phyloP scores from a whole-genome alignment of 2,888 invertebrate species.

The Hemithea aestivaria region DNA sequence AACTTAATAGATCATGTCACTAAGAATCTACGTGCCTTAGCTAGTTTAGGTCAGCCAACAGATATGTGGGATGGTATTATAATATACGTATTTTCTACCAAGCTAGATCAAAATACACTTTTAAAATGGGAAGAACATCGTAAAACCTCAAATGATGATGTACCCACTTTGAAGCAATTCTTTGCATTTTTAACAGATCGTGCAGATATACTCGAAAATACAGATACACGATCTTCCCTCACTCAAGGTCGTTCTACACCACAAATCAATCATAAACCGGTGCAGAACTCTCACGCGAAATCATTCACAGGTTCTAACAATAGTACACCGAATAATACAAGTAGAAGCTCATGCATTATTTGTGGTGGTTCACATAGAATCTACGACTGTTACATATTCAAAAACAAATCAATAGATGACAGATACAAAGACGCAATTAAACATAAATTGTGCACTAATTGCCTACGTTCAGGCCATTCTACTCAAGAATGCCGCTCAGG shows the following conservation, averaged over 20 bases:
- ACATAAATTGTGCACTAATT: conserved; percentile 25
- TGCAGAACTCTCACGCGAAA: conserved; percentile 12
- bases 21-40: conserved; percentile 24
- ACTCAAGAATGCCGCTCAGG: conserved; percentile 25
- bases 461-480: conserved; percentile 24
- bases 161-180: conserved; percentile 25
- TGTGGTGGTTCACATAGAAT: conserved; percentile 25
- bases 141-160: conserved; percentile 14
- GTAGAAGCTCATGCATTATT: conserved; percentile 20
- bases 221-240: neutral
- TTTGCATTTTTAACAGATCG: conserved; percentile 27
- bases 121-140: conserved; percentile 14
- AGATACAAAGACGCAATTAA: conserved; percentile 12
- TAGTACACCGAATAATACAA: too few species aligned
- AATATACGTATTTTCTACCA: conserved; percentile 8
- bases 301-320: conserved; percentile 9
- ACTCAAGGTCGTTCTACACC: too few species aligned
- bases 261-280: too few species aligned
- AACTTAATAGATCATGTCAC: conserved; percentile 28
- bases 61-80: conserved; percentile 19
- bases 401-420: conserved; percentile 15
- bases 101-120: conserved; percentile 6
- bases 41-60: conserved; percentile 17
- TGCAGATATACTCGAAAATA: conserved; percentile 25
- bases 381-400: conserved; percentile 27